Conservation (phyloP, 2,797 vertebrate species). For the Erethizon dorsatum region DNA sequence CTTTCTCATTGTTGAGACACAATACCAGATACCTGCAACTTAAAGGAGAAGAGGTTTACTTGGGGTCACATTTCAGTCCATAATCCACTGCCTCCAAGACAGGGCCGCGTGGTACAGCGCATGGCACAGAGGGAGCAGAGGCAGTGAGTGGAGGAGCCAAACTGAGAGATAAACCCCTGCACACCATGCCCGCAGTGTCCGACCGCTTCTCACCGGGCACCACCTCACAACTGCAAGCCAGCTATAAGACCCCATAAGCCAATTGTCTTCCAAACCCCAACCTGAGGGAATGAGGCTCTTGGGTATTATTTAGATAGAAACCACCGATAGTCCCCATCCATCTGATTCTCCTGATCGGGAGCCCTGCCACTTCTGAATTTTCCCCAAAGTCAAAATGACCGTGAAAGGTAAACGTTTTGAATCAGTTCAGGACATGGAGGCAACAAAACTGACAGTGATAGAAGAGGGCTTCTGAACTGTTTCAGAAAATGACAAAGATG, state of each 20-base stretch:
- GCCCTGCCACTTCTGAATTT: not conserved
- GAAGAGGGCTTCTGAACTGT: not conserved
- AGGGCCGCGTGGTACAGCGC: not conserved
- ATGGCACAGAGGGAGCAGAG: not conserved
- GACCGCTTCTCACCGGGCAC: not conserved
- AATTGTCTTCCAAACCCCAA: too few species aligned
- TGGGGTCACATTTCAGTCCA: not conserved
- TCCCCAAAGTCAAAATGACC: not conserved
- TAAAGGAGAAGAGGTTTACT: not conserved
- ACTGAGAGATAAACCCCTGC: not conserved
- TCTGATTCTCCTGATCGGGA: not conserved
- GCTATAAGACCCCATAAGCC: not conserved
- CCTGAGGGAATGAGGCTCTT: not conserved
- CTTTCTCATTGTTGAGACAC: not conserved
- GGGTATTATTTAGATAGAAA: not conserved
- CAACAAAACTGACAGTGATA: not conserved
- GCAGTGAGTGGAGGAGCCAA: not conserved
- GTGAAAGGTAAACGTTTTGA: not conserved
- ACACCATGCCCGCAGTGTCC: not conserved
- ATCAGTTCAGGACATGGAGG: not conserved
- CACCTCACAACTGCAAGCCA: not conserved
- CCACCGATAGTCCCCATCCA: not conserved
- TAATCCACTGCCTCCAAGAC: not conserved
- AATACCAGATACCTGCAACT: not conserved
- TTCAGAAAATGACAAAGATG: not conserved